phyloP scores from a whole-genome alignment of 2,888 invertebrate genomes.

The Gymnoscelis rufifasciata region DNA sequence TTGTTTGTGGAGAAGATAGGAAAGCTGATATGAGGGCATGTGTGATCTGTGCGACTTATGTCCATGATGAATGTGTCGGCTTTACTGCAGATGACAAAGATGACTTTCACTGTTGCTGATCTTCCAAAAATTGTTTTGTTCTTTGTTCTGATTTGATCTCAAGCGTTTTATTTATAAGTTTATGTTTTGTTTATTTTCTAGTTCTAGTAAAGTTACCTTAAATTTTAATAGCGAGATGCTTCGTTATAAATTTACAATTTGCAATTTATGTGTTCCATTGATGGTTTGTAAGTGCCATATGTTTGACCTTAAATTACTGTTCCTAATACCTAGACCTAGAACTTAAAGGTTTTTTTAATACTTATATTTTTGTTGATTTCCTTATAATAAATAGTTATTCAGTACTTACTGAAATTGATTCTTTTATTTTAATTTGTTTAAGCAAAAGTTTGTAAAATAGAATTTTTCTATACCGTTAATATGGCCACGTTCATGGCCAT shows the following conservation, averaged over 20 bases:
- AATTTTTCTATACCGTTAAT: no score
- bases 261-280: neutral
- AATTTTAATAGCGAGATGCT: constrained; percentile 2
- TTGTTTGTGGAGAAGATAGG: constrained; percentile 24
- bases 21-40: constrained; percentile 25
- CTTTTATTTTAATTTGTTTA: no score
- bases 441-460: no score
- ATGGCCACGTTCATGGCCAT: no score
- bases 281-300: no score
- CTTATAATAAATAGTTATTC: neutral
- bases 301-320: no score
- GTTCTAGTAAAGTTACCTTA: neutral
- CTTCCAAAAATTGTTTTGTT: neutral
- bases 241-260: constrained; percentile 4
- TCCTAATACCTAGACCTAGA: constrained; percentile 1
- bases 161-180: constrained; percentile 1
- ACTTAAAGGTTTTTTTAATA: neutral
- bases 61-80: constrained; percentile 29
- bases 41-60: neutral
- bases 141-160: neutral
- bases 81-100: constrained; percentile 25
- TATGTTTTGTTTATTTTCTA: constrained; percentile 4
- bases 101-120: constrained; percentile 5
- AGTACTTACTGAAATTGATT: no score
- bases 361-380: constrained; percentile 1